Evolutionary conservation across 2,797 vertebrate species (phyloP).

Genomic region (Anolis apletophallus): DNA sequence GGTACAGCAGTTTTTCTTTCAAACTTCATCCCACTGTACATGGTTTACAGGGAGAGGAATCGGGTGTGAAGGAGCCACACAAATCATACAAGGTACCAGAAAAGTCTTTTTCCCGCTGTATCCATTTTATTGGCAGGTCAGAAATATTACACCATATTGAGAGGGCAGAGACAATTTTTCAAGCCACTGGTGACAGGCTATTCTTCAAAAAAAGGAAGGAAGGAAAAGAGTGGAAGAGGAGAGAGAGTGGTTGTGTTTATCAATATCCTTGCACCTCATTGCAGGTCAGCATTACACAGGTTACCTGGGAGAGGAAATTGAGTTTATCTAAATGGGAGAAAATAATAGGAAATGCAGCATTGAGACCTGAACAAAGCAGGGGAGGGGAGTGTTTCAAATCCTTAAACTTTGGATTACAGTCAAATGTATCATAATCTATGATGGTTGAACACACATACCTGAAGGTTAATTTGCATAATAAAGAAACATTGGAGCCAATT

Average conservation of each 20-base stretch:
- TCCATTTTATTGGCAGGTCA: constrained; percentile 49
- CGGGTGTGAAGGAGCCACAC: constrained; percentile 51
- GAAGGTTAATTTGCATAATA: not conserved
- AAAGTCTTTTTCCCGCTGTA: constrained; percentile 52
- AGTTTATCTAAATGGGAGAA: not conserved
- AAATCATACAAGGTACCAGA: constrained; percentile 47
- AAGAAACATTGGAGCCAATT: not conserved
- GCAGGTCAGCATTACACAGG: not conserved
- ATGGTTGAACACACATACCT: not conserved
- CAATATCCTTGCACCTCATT: constrained; percentile 10
- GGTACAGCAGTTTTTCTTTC: constrained; percentile 37
- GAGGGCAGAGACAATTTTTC: constrained; percentile 55
- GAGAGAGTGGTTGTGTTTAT: not conserved
- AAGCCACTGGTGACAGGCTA: constrained; percentile 28
- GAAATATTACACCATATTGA: constrained; percentile 56
- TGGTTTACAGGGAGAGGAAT: constrained; percentile 48
- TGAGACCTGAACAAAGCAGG: rapidly evolving
- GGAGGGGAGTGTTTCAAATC: not conserved
- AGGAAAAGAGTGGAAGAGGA: not conserved
- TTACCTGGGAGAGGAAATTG: not conserved
- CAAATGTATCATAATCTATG: not conserved
- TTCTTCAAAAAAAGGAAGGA: constrained; percentile 35
- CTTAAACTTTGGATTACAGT: not conserved
- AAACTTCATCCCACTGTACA: not conserved
- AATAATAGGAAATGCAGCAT: constrained; percentile 5